Conservation (phyloP, 2,113 vertebrate species). For the Formicarius rufipectus region DNA sequence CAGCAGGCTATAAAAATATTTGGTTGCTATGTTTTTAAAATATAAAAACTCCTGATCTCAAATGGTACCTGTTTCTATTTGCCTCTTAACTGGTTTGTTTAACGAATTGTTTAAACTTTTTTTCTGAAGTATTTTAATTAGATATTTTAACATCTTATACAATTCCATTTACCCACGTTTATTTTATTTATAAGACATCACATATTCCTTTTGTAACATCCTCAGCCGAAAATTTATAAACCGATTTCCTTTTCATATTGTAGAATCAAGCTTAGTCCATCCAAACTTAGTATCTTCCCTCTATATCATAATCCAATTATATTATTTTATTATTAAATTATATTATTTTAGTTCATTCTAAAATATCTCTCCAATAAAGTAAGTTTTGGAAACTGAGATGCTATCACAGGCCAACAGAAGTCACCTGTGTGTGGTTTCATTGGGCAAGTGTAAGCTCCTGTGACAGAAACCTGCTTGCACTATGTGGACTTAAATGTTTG, state of each 20-base stretch:
- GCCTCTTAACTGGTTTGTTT: background rate
- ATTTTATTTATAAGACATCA: background rate
- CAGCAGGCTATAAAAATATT: background rate
- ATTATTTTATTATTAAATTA: background rate
- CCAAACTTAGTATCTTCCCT: background rate
- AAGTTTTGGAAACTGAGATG: background rate
- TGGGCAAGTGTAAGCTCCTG: background rate
- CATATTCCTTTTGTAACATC: background rate
- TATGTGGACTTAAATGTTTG: background rate
- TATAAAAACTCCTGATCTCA: constrained; percentile 48
- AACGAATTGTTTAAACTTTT: background rate
- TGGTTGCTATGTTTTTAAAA: background rate
- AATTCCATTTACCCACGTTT: background rate
- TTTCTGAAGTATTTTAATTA: background rate
- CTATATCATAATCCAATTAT: background rate
- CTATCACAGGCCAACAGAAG: rapidly evolving
- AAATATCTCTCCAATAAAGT: background rate
- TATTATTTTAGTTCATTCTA: background rate
- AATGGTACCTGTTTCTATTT: constrained; percentile 1
- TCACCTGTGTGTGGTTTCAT: background rate
- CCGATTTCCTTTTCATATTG: background rate
- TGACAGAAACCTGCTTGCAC: background rate
- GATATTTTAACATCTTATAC: background rate
- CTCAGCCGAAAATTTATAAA: background rate
- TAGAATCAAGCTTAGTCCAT: background rate